Conservation (phyloP, 1,140 invertebrate genomes). For the Drepana arcuata region DNA sequence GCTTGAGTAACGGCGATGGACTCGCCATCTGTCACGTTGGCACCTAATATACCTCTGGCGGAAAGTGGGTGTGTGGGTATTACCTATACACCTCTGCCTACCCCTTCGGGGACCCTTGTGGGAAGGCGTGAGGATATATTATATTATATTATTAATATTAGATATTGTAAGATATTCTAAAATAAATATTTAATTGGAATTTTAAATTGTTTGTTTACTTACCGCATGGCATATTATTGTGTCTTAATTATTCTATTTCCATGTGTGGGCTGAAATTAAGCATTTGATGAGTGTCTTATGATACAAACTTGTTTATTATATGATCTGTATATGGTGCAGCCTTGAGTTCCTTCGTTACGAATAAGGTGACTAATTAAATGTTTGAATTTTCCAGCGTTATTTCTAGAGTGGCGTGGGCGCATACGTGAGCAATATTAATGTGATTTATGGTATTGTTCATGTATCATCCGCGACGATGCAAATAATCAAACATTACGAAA, state of each 20-base stretch:
- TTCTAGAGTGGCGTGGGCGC: conserved; percentile 40
- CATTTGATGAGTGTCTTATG: conserved; percentile 53
- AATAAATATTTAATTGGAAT: too few species aligned
- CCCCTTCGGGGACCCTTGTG: too few species aligned
- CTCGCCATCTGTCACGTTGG: too few species aligned
- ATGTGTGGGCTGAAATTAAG: conserved; percentile 49
- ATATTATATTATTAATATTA: too few species aligned
- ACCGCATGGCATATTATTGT: too few species aligned
- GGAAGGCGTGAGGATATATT: too few species aligned
- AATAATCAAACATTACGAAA: conserved; percentile 20
- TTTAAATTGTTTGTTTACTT: too few species aligned
- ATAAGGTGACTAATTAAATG: conserved; percentile 58
- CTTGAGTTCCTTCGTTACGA: conserved; percentile 48
- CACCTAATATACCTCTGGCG: too few species aligned
- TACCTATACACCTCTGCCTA: too few species aligned
- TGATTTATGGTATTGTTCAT: conserved; percentile 28
- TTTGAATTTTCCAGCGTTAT: conserved; percentile 57
- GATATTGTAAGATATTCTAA: too few species aligned
- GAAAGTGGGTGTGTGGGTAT: too few species aligned
- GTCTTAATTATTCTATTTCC: conserved; percentile 42
- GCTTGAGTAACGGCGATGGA: too few species aligned
- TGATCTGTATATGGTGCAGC: conserved; percentile 49
- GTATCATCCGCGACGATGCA: background rate
- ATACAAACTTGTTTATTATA: conserved; percentile 59
- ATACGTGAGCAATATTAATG: conserved; percentile 27